A percentile compares a stretch with the other conserved stretches of the same genome.
Conservation (phyloP, 1,140 invertebrate genomes). For the Drosophila serrata region DNA sequence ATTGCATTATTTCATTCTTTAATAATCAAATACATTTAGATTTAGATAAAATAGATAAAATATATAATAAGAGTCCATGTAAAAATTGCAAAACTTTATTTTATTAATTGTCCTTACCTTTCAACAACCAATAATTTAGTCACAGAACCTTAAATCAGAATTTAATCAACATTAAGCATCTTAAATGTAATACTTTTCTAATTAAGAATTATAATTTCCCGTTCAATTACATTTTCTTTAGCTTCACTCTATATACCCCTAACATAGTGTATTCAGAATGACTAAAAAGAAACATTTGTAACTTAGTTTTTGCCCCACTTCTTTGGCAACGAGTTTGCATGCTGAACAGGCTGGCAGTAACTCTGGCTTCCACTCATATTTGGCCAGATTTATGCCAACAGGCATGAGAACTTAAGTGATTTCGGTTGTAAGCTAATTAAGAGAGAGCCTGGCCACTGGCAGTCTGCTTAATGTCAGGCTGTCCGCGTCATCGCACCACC, state of each 20-base stretch:
- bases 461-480: slow-evolving; percentile 25
- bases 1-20: no score
- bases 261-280: slow-evolving; percentile 16
- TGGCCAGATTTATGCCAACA: slow-evolving; percentile 61
- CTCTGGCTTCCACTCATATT: slow-evolving; percentile 52
- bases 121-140: no score
- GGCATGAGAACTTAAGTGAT: slow-evolving; percentile 55
- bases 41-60: no score
- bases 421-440: slow-evolving; percentile 63
- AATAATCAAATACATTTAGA: no score
- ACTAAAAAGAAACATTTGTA: slow-evolving; percentile 56
- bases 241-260: not conserved
- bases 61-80: no score
- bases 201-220: not conserved
- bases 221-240: not conserved
- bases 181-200: not conserved
- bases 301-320: slow-evolving; percentile 61
- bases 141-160: no score
- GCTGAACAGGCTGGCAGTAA: slow-evolving; percentile 42
- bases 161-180: no score
- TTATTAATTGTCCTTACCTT: no score
- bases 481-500: slow-evolving; percentile 25
- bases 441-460: slow-evolving; percentile 34
- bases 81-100: no score
- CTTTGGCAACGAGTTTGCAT: slow-evolving; percentile 54